A percentile compares a stretch with the other conserved stretches of the same genome.
Conservation (phyloP, 2,888 invertebrate species). For the Conomelus anceps region DNA sequence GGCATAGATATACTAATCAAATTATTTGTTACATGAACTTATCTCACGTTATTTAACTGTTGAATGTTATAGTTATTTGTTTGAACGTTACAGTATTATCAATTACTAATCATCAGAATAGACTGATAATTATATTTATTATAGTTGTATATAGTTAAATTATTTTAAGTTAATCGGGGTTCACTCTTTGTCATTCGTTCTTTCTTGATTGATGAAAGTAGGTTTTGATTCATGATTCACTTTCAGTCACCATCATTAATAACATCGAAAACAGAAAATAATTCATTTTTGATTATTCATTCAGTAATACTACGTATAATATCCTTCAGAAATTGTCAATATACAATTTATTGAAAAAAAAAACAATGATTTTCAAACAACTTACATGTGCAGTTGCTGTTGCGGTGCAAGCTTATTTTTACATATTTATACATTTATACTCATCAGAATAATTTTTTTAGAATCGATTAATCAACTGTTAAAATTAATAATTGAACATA, state of each 20-base stretch:
- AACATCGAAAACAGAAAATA: no score
- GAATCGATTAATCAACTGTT: no score
- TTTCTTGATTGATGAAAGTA: background rate
- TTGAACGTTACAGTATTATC: background rate
- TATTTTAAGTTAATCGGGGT: background rate
- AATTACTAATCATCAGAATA: background rate
- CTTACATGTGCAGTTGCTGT: background rate
- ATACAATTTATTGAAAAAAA: background rate
- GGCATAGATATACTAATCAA: no score
- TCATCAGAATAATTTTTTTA: no score
- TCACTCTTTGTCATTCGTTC: no score
- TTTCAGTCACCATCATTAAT: no score
- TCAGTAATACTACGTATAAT: no score
- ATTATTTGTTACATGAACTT: background rate
- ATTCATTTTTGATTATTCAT: no score
- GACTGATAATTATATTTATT: background rate
- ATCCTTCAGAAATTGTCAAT: no score
- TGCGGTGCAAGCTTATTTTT: background rate
- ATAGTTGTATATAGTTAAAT: background rate
- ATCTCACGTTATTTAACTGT: background rate
- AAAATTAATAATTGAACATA: no score
- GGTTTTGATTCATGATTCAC: background rate
- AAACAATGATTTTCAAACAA: background rate
- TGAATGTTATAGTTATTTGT: background rate
- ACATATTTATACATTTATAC: background rate